These are phyloP conservation scores for Holcopasites calliopsidis DNA, from an alignment of 1,140 invertebrate genomes.

Conservation along the genomic window DNA sequence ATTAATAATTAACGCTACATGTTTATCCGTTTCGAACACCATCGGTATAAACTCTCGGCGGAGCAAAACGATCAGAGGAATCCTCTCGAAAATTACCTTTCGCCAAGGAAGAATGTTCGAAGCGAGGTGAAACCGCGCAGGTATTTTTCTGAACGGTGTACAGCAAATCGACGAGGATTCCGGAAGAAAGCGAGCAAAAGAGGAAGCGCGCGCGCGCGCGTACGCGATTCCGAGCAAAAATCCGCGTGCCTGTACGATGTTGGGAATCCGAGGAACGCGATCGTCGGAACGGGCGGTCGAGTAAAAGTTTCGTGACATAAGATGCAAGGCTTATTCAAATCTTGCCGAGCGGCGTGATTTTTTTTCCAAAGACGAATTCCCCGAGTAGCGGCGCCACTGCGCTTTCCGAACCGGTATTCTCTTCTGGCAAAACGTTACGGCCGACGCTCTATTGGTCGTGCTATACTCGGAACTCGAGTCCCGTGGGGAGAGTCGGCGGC, in stretches of 20 bases:
- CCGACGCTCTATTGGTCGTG: conserved; percentile 56
- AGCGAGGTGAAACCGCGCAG: not conserved
- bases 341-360: conserved; percentile 19
- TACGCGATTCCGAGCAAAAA: not conserved
- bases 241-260: conserved; percentile 4
- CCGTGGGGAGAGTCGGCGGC: conserved; percentile 62
- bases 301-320: conserved; percentile 11
- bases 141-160: not conserved
- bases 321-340: conserved; percentile 32
- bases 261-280: conserved; percentile 23
- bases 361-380: conserved; percentile 59
- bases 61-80: not conserved
- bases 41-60: too few species aligned
- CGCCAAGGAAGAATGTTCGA: not conserved
- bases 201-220: too few species aligned
- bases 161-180: not conserved
- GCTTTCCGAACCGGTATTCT: conserved; percentile 72
- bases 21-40: too few species aligned
- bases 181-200: not conserved
- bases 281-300: not conserved
- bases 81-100: too few species aligned
- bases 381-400: conserved; percentile 64
- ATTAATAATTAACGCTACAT: too few species aligned
- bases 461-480: conserved; percentile 58
- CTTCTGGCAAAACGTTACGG: conserved; percentile 68